Base-by-base conservation (phyloP, 2,888 invertebrate species). In the Ellobium chinense region DNA sequence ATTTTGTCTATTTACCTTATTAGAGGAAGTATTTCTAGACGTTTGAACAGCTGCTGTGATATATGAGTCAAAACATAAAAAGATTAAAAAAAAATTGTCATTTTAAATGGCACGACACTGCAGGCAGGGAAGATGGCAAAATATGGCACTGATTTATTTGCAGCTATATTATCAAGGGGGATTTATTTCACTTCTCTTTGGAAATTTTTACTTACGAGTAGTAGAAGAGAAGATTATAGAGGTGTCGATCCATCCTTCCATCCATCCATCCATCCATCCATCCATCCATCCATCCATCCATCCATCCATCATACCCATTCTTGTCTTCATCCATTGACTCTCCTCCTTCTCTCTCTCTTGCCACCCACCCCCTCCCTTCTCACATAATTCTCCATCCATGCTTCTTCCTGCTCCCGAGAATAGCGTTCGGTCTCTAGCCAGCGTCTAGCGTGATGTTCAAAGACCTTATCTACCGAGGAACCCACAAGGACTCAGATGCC, bases 401-500 rank as follows among this genome's bases (percentile, higher is more conserved):
- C 60, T 14, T 60, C 60, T n/a, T 12, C 18, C 46, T 18, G 18
- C 18, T 18, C n/a, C n/a, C n/a, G 46, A 46, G 46, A 46, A 18
- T 12, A 12, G 46, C 9, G 46, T 7, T 46, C 9, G 46, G 46
- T 46, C 7, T 46, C 46, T 7, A 7, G 9, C 7, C 46, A 46
- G 46, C 46, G 9, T 18, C 18, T 46, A 46, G n/a, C n/a, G n/a
- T n/a, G n/a, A n/a, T n/a, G n/a, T 46, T 18, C 18, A 46, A 46
- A 18, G 65, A 65, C 65, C 65, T 65, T 65, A 65, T 72, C 72
- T 12, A 24, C 1, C 2, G n/a, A 36, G 18, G n/a, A 36, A 72
- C 72, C 58, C 36, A 72, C 1, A 36, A 12, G 12, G 18, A 3
- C 34, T 12, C 12, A 34, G 29, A 65, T 14, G 12, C 21, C 34